Evolutionary conservation across 2,113 vertebrate species (phyloP).

Genomic region (Eptesicus fuscus): DNA sequence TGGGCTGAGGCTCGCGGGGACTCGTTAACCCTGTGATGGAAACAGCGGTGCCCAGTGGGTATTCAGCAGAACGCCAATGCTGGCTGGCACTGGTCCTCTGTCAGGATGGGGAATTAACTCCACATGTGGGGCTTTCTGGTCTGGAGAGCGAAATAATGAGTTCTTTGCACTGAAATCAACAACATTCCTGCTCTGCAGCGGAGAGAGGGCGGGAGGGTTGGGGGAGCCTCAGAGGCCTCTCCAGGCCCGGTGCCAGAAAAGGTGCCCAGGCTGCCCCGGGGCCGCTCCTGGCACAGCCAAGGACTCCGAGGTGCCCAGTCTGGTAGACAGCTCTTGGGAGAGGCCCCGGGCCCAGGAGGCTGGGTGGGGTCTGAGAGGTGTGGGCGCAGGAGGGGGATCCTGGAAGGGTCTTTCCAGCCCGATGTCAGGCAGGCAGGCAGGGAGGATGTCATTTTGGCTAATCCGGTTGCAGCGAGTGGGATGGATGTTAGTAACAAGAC

Average conservation of each 20-base stretch:
- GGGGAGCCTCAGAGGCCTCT: background rate
- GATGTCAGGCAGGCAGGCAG: background rate
- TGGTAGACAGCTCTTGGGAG: background rate
- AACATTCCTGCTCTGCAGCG: background rate
- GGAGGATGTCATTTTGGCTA: background rate
- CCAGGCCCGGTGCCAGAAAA: background rate
- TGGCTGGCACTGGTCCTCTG: conserved; percentile 24
- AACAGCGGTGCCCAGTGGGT: conserved; percentile 36
- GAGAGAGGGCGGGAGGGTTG: background rate
- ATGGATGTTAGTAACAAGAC: background rate
- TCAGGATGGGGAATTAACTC: conserved; percentile 41
- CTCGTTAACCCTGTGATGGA: conserved; percentile 64
- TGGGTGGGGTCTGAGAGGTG: background rate
- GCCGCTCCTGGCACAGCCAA: background rate
- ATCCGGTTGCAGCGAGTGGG: background rate
- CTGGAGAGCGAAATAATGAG: conserved; percentile 40
- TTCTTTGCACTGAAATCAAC: conserved; percentile 35
- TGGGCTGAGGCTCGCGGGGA: conserved; percentile 32
- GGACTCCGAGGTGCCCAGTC: background rate
- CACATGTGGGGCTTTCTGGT: conserved; percentile 17
- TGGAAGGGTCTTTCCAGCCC: background rate
- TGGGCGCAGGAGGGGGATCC: background rate
- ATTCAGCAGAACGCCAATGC: conserved; percentile 12
- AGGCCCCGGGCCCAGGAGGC: background rate
- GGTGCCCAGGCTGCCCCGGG: background rate